A percentile compares a stretch with the other conserved stretches of the same genome.
Evolutionary conservation across 2,113 vertebrate species (phyloP).

Genomic region (Sceloporus undulatus): DNA sequence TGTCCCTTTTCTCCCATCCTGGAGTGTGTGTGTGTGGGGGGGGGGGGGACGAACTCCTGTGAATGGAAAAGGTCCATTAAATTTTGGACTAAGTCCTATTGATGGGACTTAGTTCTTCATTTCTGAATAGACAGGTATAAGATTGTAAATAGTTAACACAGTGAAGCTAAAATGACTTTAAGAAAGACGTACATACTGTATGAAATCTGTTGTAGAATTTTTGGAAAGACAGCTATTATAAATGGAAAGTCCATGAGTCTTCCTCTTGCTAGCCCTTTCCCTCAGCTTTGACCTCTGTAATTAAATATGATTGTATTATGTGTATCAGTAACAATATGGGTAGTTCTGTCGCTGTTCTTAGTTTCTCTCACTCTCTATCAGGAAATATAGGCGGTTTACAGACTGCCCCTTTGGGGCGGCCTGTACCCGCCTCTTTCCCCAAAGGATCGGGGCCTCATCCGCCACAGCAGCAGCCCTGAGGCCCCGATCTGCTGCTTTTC

Average conservation of each 20-base stretch:
- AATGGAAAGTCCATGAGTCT: not conserved
- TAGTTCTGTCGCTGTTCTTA: not conserved
- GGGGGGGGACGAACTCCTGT: no score
- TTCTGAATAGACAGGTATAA: not conserved
- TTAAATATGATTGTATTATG: not conserved
- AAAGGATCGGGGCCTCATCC: no score
- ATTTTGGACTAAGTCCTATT: no score
- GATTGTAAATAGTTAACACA: not conserved
- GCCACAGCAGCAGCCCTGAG: no score
- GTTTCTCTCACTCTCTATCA: not conserved
- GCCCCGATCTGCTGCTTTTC: no score
- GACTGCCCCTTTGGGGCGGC: no score
- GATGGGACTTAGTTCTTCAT: not conserved
- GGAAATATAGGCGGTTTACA: no score
- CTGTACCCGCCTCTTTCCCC: no score
- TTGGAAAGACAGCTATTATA: not conserved
- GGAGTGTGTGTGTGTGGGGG: no score
- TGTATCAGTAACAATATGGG: not conserved
- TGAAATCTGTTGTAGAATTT: not conserved
- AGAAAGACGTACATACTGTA: not conserved
- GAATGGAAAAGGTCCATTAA: no score
- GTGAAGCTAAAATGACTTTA: not conserved
- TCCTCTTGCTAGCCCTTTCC: not conserved
- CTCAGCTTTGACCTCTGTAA: not conserved
- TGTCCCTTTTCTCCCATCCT: no score